Percentiles rank a stretch among this genome's conserved stretches.
Evolutionary conservation across 2,113 vertebrate species (phyloP).

Genomic region (Meles meles): DNA sequence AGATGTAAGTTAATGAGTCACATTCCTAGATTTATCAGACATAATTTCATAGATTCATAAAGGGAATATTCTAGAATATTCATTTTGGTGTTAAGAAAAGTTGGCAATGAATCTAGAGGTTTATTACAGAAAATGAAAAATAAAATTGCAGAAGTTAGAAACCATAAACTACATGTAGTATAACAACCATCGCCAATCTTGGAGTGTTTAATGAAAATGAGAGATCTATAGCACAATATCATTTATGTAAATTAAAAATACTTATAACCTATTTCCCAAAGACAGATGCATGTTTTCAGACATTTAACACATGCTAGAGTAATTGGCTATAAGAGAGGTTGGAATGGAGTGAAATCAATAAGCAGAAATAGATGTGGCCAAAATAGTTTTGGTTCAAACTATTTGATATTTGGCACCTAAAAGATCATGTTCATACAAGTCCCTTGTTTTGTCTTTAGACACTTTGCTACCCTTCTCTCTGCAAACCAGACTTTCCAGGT

Average conservation of each 20-base stretch:
- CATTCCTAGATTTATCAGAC: neutral
- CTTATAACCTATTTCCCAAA: neutral
- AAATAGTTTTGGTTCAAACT: neutral
- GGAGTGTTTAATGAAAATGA: neutral
- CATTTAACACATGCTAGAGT: neutral
- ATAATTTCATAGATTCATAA: neutral
- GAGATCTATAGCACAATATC: neutral
- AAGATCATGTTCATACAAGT: neutral
- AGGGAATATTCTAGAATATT: conserved; percentile 2
- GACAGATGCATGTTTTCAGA: neutral
- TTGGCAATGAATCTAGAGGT: neutral
- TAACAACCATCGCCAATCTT: neutral
- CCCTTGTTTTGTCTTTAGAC: neutral
- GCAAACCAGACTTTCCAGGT: neutral
- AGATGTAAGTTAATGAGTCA: neutral
- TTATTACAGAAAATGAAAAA: neutral
- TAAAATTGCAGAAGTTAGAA: conserved; percentile 12
- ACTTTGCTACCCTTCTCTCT: neutral
- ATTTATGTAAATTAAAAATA: neutral
- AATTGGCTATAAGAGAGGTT: neutral
- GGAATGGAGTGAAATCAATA: neutral
- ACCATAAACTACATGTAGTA: neutral
- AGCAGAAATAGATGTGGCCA: neutral
- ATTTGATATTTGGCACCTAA: neutral
- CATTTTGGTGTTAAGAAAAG: neutral